A percentile compares a stretch with the other conserved stretches of the same genome.
phyloP scores from a whole-genome alignment of 2,797 vertebrate genomes.

The Enteromius trimaculatus region DNA sequence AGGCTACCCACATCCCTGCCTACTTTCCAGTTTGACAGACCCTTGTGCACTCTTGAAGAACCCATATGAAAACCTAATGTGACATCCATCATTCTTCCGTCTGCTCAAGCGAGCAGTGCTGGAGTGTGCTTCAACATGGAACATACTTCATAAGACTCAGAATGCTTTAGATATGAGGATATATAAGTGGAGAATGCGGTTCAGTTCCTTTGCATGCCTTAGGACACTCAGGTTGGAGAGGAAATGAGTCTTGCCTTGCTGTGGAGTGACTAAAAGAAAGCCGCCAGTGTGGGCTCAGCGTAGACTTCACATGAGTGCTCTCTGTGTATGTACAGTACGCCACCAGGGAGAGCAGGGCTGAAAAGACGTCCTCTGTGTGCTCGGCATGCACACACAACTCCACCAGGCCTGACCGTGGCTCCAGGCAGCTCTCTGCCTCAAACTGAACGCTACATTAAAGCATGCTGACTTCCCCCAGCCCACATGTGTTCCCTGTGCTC shows the following conservation, averaged over 20 bases:
- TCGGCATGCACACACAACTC: neutral
- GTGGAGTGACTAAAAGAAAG: conserved; percentile 8
- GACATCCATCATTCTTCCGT: neutral
- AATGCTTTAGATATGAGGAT: neutral
- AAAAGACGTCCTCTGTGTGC: conserved; percentile 10
- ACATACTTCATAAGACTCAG: neutral
- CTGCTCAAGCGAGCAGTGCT: neutral
- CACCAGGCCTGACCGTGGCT: conserved; percentile 34
- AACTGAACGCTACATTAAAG: conserved; percentile 31
- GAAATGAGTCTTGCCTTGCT: conserved; percentile 14
- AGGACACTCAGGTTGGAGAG: conserved; percentile 1
- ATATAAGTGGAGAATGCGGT: neutral
- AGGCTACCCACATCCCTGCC: neutral
- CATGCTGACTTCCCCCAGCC: conserved; percentile 24
- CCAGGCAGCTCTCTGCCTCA: conserved; percentile 20
- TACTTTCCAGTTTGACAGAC: neutral
- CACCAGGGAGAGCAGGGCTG: conserved; percentile 7
- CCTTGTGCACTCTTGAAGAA: neutral
- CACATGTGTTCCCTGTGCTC: conserved; percentile 24
- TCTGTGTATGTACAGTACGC: conserved; percentile 21
- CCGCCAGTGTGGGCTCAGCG: neutral
- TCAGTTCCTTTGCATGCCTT: neutral
- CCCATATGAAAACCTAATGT: neutral
- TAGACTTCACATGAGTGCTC: conserved; percentile 29
- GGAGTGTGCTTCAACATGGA: conserved; percentile 18